These are phyloP conservation scores for Agriopis aurantiaria DNA, from an alignment of 2,888 invertebrate species.

Conservation along the genomic window DNA sequence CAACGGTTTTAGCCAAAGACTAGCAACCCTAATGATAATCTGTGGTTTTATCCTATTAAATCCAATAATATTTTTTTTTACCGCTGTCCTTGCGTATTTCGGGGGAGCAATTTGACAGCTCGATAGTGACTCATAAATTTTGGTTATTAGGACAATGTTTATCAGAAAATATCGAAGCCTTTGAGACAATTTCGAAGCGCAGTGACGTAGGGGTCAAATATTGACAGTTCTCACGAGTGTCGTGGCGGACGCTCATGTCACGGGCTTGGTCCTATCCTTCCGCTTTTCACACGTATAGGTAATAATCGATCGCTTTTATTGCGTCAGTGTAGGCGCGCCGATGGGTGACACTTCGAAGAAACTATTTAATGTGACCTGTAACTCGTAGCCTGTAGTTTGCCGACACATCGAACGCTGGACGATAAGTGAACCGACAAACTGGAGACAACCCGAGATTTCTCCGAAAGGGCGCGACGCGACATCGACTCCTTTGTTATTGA, in stretches of 20 bases:
- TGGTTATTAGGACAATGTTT: slow-evolving; percentile 69
- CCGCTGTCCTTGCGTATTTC: neutral
- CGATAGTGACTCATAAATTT: slow-evolving; percentile 11
- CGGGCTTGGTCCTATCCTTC: slow-evolving; percentile 73
- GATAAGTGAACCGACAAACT: slow-evolving; percentile 77
- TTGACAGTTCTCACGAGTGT: slow-evolving; percentile 84
- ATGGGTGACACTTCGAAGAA: slow-evolving; percentile 78
- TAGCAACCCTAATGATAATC: neutral
- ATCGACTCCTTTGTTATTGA: slow-evolving; percentile 53
- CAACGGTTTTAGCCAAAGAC: neutral
- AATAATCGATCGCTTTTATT: slow-evolving; percentile 86
- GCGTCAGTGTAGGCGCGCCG: slow-evolving; percentile 75
- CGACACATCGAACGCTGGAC: slow-evolving; percentile 64
- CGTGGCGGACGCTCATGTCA: slow-evolving; percentile 71
- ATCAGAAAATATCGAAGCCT: slow-evolving; percentile 82
- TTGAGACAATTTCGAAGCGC: slow-evolving; percentile 84
- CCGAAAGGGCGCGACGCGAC: slow-evolving; percentile 51
- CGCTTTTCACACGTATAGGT: slow-evolving; percentile 86
- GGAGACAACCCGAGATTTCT: slow-evolving; percentile 61
- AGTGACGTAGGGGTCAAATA: slow-evolving; percentile 77
- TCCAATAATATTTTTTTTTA: too few relatives aligned
- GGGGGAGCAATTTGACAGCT: neutral
- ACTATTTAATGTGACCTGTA: slow-evolving; percentile 69
- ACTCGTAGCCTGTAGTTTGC: slow-evolving; percentile 65
- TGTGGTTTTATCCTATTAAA: too few relatives aligned